These are phyloP conservation scores for Takifugu rubripes DNA, from an alignment of 2,797 vertebrate genomes.

Conservation along the genomic window DNA sequence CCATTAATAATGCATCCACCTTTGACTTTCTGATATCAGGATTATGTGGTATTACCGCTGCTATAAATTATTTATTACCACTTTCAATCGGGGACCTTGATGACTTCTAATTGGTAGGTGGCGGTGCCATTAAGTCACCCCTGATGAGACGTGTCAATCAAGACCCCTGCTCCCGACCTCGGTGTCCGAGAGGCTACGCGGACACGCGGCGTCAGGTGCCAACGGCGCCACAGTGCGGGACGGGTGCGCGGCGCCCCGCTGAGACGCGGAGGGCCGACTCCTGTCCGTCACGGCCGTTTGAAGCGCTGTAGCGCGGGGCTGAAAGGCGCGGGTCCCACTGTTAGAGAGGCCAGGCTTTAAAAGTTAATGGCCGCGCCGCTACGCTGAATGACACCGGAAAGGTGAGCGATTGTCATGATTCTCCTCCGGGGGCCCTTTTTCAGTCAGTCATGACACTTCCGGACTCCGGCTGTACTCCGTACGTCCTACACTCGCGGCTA, in stretches of 20 bases:
- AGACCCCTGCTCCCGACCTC: constrained; percentile 69
- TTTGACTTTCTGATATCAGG: constrained; percentile 86
- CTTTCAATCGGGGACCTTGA: constrained; percentile 80
- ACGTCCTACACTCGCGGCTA: constrained; percentile 5
- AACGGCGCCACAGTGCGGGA: constrained; percentile 53
- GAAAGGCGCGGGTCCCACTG: constrained; percentile 52
- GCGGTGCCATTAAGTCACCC: constrained; percentile 69
- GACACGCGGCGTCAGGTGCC: constrained; percentile 38
- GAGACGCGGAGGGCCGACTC: constrained; percentile 56
- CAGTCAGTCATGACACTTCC: constrained; percentile 56
- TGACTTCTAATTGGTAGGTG: constrained; percentile 78
- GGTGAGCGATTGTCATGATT: constrained; percentile 63
- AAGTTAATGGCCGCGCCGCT: constrained; percentile 70
- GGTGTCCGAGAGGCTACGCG: constrained; percentile 47
- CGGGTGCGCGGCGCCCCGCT: constrained; percentile 44
- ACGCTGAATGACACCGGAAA: constrained; percentile 69
- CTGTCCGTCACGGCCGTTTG: constrained; percentile 68
- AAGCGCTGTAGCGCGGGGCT: constrained; percentile 50
- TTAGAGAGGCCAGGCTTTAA: constrained; percentile 60
- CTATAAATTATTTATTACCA: constrained; percentile 84
- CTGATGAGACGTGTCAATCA: constrained; percentile 84
- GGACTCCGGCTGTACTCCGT: constrained; percentile 3
- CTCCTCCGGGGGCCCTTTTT: constrained; percentile 61
- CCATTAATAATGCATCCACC: constrained; percentile 86
- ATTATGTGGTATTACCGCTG: constrained; percentile 83